Evolutionary conservation across 2,888 invertebrate species (phyloP).

Genomic region (Micoletzkya japonica): DNA sequence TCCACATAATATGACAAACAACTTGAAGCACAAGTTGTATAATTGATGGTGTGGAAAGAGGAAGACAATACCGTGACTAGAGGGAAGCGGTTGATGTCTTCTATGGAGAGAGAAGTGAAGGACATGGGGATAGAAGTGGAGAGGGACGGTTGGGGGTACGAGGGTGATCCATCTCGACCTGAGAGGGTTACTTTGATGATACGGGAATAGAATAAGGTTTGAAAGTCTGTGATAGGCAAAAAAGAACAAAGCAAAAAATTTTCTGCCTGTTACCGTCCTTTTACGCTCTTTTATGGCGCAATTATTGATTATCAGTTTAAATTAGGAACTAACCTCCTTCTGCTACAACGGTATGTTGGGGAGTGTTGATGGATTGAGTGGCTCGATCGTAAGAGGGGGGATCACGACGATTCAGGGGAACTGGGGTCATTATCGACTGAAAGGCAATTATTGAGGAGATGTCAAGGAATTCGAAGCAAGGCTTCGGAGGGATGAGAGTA

Average conservation of each 20-base stretch:
- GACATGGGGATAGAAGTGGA: neutral
- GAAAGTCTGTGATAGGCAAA: no score
- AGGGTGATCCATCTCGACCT: neutral
- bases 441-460: neutral
- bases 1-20: no score
- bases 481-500: no score
- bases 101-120: constrained; percentile 5
- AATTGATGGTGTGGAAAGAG: neutral
- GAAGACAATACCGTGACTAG: constrained; percentile 3
- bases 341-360: neutral
- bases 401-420: constrained; percentile 1
- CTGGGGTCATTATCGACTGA: neutral
- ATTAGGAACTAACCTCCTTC: constrained; percentile 4
- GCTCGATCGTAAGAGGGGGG: constrained; percentile 19
- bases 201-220: neutral
- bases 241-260: no score
- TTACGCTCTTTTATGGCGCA: no score
- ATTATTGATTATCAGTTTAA: no score
- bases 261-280: no score
- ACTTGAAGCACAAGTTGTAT: neutral
- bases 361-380: neutral
- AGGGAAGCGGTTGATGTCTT: constrained; percentile 15
- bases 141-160: constrained; percentile 10
- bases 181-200: neutral
- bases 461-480: neutral